Evolutionary conservation across 1,140 invertebrate genomes (phyloP).

Genomic region (Drosophila carrolli): DNA sequence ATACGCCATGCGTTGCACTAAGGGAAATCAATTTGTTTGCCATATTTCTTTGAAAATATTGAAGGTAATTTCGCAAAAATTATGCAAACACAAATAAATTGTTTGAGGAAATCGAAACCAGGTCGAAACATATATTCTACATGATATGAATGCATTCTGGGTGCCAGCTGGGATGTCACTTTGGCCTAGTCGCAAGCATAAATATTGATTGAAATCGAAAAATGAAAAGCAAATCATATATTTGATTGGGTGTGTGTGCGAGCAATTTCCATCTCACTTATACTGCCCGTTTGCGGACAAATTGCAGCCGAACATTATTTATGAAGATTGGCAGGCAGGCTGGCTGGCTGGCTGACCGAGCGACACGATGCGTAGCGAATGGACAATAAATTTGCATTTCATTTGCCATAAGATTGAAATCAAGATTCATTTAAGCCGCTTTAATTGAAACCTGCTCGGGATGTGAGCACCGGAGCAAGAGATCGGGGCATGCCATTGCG

Average conservation of each 20-base stretch:
- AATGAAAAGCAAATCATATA: conserved; percentile 54
- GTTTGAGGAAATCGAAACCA: conserved; percentile 33
- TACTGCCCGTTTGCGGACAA: conserved; percentile 32
- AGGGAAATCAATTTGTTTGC: conserved; percentile 44
- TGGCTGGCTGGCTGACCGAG: not conserved
- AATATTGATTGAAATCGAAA: conserved; percentile 63
- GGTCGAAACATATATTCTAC: conserved; percentile 23
- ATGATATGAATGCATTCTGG: conserved; percentile 11
- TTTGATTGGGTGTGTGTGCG: conserved; percentile 26
- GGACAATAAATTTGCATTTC: conserved; percentile 65
- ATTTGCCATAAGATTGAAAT: conserved; percentile 68
- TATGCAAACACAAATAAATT: conserved; percentile 53
- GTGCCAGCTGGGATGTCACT: conserved; percentile 14
- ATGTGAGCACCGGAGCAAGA: conserved; percentile 11
- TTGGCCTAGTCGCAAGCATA: conserved; percentile 39
- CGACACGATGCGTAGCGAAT: conserved; percentile 3
- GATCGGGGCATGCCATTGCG: conserved; percentile 40
- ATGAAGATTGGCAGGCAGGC: conserved; percentile 44
- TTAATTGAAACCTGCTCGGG: conserved; percentile 65
- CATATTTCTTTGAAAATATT: conserved; percentile 32
- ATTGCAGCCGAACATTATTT: conserved; percentile 58
- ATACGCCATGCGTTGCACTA: conserved; percentile 39
- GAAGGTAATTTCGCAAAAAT: conserved; percentile 50
- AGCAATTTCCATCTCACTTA: conserved; percentile 51
- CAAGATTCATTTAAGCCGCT: conserved; percentile 73